A percentile compares a stretch with the other conserved stretches of the same genome.
Evolutionary conservation across 1,140 invertebrate genomes (phyloP).

Genomic region (Lanistes nyassanus): DNA sequence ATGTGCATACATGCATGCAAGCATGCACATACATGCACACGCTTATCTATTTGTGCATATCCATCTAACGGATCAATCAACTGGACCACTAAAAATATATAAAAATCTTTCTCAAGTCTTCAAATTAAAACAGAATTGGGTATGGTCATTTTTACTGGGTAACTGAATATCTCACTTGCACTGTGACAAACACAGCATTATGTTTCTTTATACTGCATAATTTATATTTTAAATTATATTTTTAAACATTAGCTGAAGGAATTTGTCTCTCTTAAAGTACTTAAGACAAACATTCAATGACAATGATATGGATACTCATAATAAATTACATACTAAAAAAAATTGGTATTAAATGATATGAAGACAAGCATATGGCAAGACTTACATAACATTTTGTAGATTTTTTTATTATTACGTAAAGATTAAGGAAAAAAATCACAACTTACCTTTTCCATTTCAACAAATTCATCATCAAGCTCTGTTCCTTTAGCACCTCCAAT

Average conservation of each 20-base stretch:
- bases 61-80: not conserved
- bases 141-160: not conserved
- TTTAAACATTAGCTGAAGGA: no score
- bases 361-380: not conserved
- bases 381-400: no score
- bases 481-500: conserved; percentile 99
- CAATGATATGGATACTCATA: no score
- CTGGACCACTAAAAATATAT: not conserved
- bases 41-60: not conserved
- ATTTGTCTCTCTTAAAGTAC: no score
- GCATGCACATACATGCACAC: conserved; percentile 2
- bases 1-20: no score
- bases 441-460: conserved; percentile 98
- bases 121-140: not conserved
- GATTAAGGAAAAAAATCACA: not conserved
- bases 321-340: no score
- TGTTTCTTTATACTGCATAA: no score
- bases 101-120: not conserved
- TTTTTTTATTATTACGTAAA: no score
- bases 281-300: no score
- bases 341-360: conserved; percentile 4
- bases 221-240: no score
- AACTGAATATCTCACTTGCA: no score
- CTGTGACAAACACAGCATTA: no score
- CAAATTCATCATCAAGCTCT: conserved; percentile 97